These are phyloP conservation scores for Dermatemys mawii DNA, from an alignment of 2,113 vertebrate species.

Conservation along the genomic window DNA sequence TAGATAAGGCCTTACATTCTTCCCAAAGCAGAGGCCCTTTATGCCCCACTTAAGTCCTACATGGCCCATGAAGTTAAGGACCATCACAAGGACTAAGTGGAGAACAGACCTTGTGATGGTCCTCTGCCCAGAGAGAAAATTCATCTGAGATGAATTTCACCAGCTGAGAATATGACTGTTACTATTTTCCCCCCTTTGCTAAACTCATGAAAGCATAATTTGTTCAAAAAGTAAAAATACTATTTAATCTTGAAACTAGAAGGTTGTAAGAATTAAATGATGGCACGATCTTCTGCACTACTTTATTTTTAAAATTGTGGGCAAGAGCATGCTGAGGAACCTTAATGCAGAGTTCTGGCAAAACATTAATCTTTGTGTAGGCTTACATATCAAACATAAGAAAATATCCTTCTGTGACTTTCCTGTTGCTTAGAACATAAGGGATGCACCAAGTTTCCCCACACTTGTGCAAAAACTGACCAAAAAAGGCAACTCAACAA, in stretches of 20 bases:
- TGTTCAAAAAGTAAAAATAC: background rate
- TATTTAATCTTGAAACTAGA: background rate
- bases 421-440: background rate
- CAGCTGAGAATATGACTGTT: rapidly evolving
- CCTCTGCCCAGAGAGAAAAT: background rate
- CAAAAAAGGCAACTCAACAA: background rate
- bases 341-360: background rate
- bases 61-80: background rate
- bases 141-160: background rate
- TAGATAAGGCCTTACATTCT: background rate
- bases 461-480: background rate
- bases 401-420: background rate
- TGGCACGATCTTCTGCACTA: background rate
- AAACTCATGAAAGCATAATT: background rate
- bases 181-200: background rate
- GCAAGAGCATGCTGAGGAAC: background rate
- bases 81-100: background rate
- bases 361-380: background rate
- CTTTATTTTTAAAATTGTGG: background rate
- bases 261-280: background rate
- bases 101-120: background rate
- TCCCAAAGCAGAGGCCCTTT: rapidly evolving
- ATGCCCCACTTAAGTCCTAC: background rate
- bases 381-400: background rate
- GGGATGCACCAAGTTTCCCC: background rate